Conservation (phyloP, 2,113 vertebrate genomes). For the Pardalotus punctatus region DNA sequence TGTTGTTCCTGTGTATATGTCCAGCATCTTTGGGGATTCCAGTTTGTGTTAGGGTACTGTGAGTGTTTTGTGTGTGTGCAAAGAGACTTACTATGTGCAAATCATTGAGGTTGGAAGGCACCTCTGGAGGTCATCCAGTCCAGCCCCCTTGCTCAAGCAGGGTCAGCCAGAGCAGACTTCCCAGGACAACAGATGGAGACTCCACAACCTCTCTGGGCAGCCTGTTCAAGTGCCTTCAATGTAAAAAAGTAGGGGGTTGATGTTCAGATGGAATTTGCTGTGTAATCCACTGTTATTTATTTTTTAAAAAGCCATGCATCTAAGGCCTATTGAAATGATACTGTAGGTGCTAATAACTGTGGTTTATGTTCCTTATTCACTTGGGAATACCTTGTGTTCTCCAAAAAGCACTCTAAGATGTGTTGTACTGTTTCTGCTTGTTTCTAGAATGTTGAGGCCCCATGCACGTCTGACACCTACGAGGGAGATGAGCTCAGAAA, state of each 20-base stretch:
- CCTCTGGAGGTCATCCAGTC: background rate
- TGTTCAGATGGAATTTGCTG: background rate
- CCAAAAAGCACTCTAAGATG: background rate
- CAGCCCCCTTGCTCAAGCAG: background rate
- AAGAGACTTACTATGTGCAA: background rate
- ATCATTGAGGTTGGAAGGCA: background rate
- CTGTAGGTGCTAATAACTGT: background rate
- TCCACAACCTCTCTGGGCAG: background rate
- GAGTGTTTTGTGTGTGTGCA: background rate
- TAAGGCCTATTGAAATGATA: background rate
- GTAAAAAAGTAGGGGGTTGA: background rate
- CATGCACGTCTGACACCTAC: background rate
- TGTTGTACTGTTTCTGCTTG: background rate
- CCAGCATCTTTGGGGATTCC: background rate
- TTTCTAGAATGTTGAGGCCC: background rate
- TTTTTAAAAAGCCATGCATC: background rate
- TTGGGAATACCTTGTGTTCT: background rate
- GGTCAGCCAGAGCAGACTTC: background rate
- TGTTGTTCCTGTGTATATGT: background rate
- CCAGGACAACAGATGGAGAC: background rate
- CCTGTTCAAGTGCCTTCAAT: background rate
- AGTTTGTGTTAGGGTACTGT: accelerated
- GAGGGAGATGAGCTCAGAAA: background rate
- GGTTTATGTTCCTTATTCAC: background rate
- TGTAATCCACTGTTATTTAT: background rate